These are phyloP conservation scores for Drosophila obscura DNA, from an alignment of 1,140 invertebrate species.

Conservation along the genomic window DNA sequence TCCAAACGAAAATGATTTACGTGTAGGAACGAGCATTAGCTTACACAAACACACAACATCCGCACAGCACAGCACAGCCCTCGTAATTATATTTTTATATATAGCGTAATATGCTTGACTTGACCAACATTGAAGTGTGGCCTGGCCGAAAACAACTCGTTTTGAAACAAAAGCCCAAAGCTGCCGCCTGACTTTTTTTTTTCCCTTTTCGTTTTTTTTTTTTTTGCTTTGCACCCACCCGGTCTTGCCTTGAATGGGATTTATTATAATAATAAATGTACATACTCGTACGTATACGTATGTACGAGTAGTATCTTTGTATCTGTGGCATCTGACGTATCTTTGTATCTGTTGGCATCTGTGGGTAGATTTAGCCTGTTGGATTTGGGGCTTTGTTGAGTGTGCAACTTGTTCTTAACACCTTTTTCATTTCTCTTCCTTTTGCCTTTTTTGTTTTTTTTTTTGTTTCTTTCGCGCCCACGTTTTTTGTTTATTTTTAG, in stretches of 20 bases:
- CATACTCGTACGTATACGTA: conserved; percentile 8
- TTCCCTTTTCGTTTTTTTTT: conserved; percentile 41
- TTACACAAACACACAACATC: conserved; percentile 16
- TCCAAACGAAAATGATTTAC: no score
- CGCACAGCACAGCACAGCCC: neutral
- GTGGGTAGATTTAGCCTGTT: conserved; percentile 37
- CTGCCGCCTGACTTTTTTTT: conserved; percentile 41
- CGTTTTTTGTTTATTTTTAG: conserved; percentile 74
- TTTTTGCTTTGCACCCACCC: conserved; percentile 9
- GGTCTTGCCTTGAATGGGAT: conserved; percentile 36
- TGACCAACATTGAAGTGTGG: conserved; percentile 75
- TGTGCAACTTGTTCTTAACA: conserved; percentile 80
- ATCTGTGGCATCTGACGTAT: conserved; percentile 12
- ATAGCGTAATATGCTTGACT: conserved; percentile 60
- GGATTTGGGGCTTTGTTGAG: conserved; percentile 34
- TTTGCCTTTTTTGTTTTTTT: neutral
- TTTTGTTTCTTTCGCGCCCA: conserved; percentile 54
- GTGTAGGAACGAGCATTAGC: neutral
- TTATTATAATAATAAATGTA: conserved; percentile 58
- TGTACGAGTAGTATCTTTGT: conserved; percentile 7
- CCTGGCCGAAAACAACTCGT: conserved; percentile 57
- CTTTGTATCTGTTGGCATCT: conserved; percentile 10
- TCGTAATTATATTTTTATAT: conserved; percentile 22
- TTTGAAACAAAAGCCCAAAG: conserved; percentile 70
- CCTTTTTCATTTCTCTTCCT: conserved; percentile 46